Percentiles rank a stretch among this genome's conserved stretches.
phyloP scores from a whole-genome alignment of 2,113 vertebrate genomes.

The Phoenicopterus ruber region DNA sequence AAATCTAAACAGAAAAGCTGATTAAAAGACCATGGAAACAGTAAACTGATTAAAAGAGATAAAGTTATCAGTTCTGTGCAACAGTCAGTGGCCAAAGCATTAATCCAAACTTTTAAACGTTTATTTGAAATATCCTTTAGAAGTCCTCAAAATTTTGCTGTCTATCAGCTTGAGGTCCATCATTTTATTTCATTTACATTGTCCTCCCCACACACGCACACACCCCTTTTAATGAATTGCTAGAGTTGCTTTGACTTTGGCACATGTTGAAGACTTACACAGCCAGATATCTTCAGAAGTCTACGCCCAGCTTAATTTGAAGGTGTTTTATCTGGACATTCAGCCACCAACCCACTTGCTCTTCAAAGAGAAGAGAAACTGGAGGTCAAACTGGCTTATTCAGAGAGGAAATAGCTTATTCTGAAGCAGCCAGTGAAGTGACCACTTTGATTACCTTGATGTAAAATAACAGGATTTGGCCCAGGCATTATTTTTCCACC shows the following conservation, averaged over 20 bases:
- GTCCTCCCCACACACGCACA: not conserved
- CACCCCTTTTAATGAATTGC: not conserved
- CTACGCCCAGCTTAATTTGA: not conserved
- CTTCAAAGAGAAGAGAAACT: conserved; percentile 4
- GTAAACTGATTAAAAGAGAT: not conserved
- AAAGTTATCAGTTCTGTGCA: not conserved
- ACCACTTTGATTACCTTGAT: conserved; percentile 1
- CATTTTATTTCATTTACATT: not conserved
- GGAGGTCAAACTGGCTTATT: not conserved
- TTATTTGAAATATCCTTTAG: not conserved
- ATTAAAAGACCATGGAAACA: not conserved
- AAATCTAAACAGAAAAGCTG: not conserved
- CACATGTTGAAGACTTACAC: not conserved
- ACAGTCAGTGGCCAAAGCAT: not conserved
- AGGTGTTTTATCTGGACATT: conserved; percentile 20
- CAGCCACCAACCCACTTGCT: not conserved
- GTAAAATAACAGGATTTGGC: conserved; percentile 27
- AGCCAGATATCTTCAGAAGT: not conserved
- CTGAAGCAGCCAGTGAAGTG: conserved; percentile 22
- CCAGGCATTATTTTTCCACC: conserved; percentile 5
- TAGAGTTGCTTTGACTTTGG: not conserved
- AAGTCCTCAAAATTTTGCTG: not conserved
- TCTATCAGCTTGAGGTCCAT: not conserved
- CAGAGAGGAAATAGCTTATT: not conserved
- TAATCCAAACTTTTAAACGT: not conserved